Evolutionary conservation across 2,888 invertebrate genomes (phyloP), one percentile per base, ranked within the genome.

Genomic region (Fragum sueziense): DNA sequence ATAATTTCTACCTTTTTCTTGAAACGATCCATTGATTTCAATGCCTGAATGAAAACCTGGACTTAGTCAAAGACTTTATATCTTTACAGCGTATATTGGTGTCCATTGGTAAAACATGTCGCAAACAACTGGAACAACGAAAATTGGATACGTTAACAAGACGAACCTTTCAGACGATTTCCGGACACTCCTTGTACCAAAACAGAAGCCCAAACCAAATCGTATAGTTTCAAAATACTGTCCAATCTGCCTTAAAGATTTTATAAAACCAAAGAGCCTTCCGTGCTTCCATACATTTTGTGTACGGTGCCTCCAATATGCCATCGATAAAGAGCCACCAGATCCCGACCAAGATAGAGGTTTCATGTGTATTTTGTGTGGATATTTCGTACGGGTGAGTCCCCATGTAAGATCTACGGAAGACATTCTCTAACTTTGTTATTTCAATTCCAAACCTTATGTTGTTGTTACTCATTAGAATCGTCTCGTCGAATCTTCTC

Each of bases 131-230:
- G 61, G 61, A 20, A 61, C 61, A 7, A 61, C 61, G 2, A 61
- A 61, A 33, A 61, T 61, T 17, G 41, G 65, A 25, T 81, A 81
- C 54, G 62, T 62, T 14, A 77, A 72, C 25, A 52, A 57, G 27
- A 81, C 81, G 1, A 47, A 71, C 31, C 65, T 81, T 6, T 68
- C 75, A 9, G 81, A 81, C 22, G 81, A 81, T 47, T 81, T 78
- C 33, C 52, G 62, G 22, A 72, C 70, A 4, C 41, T 81, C n/a
- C 31, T 65, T 9, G 31, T 47, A 14, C 62, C 70, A 14, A 61
- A 70, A 25, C 59, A 29, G 22, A 51, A 20, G n/a, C 59, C 52
- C 17, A 47, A 69, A 6, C 31, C 61, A 7, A 20, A 34, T 14
- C 65, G 72, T 61, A 37, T 52, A 25, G 54, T 65, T 14, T 52